Percentiles rank a stretch among this genome's conserved stretches.
phyloP scores from a whole-genome alignment of 2,888 invertebrate species.

The Athalia circularis region DNA sequence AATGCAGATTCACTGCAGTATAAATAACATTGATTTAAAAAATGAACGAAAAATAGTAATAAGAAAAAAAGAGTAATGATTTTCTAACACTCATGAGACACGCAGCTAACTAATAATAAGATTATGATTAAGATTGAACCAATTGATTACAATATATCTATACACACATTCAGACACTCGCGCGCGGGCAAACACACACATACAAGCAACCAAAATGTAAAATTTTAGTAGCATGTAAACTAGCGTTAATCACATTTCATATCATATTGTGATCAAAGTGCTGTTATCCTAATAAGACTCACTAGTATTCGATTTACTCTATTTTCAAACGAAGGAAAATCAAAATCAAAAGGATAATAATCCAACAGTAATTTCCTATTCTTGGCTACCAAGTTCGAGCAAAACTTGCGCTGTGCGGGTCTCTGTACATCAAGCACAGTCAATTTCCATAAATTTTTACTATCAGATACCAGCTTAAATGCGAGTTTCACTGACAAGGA shows the following conservation, averaged over 20 bases:
- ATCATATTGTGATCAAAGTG: neutral
- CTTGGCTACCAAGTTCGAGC: neutral
- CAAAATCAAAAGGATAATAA: neutral
- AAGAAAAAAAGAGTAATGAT: too few relatives aligned
- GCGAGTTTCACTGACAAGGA: conserved; percentile 1
- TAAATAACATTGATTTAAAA: too few relatives aligned
- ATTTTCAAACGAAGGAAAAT: neutral
- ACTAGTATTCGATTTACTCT: conserved; percentile 1
- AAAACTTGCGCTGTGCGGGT: neutral
- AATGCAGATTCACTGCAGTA: too few relatives aligned
- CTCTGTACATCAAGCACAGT: too few relatives aligned
- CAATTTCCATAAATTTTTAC: neutral
- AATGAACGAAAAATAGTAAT: too few relatives aligned
- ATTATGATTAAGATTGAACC: too few relatives aligned
- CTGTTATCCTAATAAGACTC: conserved; percentile 15
- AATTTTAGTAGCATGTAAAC: conserved; percentile 16
- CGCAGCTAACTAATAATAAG: too few relatives aligned
- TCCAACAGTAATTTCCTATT: conserved; percentile 10
- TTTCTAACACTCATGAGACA: too few relatives aligned
- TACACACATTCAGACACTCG: too few relatives aligned
- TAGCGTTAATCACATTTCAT: conserved; percentile 15
- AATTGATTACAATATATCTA: too few relatives aligned
- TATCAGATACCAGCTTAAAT: neutral
- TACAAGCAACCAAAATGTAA: conserved; percentile 11
- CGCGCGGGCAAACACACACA: too few relatives aligned